phyloP scores from a whole-genome alignment of 2,888 invertebrate species.

The Tinea semifulvella region DNA sequence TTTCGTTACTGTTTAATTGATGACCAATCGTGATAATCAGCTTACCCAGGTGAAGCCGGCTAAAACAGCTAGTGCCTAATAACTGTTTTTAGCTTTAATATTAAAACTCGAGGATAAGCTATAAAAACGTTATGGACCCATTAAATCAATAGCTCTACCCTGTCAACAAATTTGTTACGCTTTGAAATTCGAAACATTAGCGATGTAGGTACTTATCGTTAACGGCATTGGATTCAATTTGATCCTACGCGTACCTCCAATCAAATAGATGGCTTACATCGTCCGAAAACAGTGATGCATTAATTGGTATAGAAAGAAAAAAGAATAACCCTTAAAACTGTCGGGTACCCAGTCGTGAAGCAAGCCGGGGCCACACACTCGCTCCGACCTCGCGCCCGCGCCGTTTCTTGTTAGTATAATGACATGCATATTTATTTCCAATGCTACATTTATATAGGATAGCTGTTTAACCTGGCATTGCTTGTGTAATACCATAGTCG shows the following conservation, averaged over 20 bases:
- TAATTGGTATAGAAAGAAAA: conserved; percentile 45
- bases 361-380: conserved; percentile 52
- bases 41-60: too few species aligned
- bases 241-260: conserved; percentile 7
- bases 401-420: conserved; percentile 52
- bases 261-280: conserved; percentile 40
- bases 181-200: conserved; percentile 2
- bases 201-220: conserved; percentile 6
- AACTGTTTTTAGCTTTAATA: background rate
- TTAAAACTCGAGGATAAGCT: conserved; percentile 6
- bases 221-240: conserved; percentile 9
- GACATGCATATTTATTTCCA: conserved; percentile 62
- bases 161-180: conserved; percentile 12
- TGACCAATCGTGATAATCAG: too few species aligned
- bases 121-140: conserved; percentile 6
- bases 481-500: too few species aligned
- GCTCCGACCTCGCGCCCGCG: conserved; percentile 24
- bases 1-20: too few species aligned
- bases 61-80: too few species aligned
- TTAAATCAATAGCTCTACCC: conserved; percentile 10
- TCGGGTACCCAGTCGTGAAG: conserved; percentile 7
- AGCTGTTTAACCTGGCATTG: background rate
- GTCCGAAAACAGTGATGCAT: conserved; percentile 38
- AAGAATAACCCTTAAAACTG: conserved; percentile 21
- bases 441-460: conserved; percentile 20